Base-by-base conservation (phyloP, 1,140 invertebrate species). In the Patella vulgata region DNA sequence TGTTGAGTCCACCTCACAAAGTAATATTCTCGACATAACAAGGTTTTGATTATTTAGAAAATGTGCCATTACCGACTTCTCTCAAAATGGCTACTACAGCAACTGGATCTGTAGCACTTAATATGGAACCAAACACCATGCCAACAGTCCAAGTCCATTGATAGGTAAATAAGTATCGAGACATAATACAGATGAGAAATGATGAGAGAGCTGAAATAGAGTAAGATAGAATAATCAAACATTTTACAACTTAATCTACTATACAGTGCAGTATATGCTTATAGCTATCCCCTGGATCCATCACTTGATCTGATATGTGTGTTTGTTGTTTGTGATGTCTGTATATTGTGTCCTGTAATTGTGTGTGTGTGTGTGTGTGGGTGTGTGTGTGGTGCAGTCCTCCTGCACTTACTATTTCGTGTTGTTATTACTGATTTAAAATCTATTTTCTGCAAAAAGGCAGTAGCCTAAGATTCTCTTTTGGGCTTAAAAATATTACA, bases 21-120 rank as follows among this genome's bases (percentile, higher is more conserved):
- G n/a, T n/a, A n/a, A n/a, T n/a, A n/a, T n/a, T n/a, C n/a, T n/a
- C n/a, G n/a, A n/a, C n/a, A n/a, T n/a, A n/a, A n/a, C n/a, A n/a
- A n/a, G n/a, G n/a, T n/a, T n/a, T n/a, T n/a, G n/a, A n/a, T n/a
- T n/a, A n/a, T n/a, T n/a, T n/a, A n/a, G n/a, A n/a, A n/a, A n/a
- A n/a, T n/a, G n/a, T n/a, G n/a, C n/a, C n/a, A n/a, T 70, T 50
- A 82, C 80, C 81, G 54, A 81, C 19, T 59, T 86, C 84, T 70
- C 78, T 80, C 3, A 86, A 73, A 21, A 86, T 69, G 19, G 84
- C 82, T 30, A 86, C 84, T 6, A 86, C 84, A 14, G 85, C 82
- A 3, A 85, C 82, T 14, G 85, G 85, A 69, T 86, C 86, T 0
- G 85, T 86, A 8, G 85, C 84, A 66, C 78, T 80, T 8, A 86